Base-by-base conservation (phyloP, 2,113 vertebrate species). In the Macquaria australasica region DNA sequence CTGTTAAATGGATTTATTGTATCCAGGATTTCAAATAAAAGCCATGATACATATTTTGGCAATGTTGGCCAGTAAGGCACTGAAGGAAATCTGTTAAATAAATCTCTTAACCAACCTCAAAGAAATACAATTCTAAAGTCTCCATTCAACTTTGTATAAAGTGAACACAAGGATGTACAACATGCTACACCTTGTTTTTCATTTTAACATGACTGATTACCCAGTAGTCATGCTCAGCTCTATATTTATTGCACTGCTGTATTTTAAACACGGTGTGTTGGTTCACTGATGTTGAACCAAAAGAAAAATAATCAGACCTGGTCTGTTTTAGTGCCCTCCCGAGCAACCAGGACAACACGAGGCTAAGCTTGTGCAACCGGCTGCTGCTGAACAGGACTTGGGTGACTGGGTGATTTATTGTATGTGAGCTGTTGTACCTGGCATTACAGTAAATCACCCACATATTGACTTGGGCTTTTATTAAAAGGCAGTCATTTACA, bases 311-410 rank as follows among this genome's bases (percentile, higher is more conserved):
- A 88, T 79, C 83, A 67, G 73, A 39, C 6, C 15, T 59, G 64
- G 39, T 79, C 6, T 87, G 78, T 89, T 90, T 93, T 89, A 90
- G 81, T 81, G 81, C 14, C 82, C 87, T 89, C 85, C 82, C 63
- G 85, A 89, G 91, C 53, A 77, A 88, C 85, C 66, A 28, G 43
- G 77, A 91, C 89, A 92, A 89, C 88, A 84, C 15, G 0, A 66
- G 83, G 15, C 81, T 60, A 21, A 58, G 78, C 56, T 53, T 21
- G n/a, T 28, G 70, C 83, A 74, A 73, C 48, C 18, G 48, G 69
- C 88, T 53, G 59, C 84, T 73, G 64, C 74, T 41, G 66, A 59
- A 53, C 53, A 25, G 28, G 67, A 37, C 80, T 88, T 63, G 11
- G n/a, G n/a, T 43, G 81, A 82, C 71, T 73, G 62, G 55, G 76